Base-by-base conservation (phyloP, 2,113 vertebrate genomes). In the Lepus timidus region DNA sequence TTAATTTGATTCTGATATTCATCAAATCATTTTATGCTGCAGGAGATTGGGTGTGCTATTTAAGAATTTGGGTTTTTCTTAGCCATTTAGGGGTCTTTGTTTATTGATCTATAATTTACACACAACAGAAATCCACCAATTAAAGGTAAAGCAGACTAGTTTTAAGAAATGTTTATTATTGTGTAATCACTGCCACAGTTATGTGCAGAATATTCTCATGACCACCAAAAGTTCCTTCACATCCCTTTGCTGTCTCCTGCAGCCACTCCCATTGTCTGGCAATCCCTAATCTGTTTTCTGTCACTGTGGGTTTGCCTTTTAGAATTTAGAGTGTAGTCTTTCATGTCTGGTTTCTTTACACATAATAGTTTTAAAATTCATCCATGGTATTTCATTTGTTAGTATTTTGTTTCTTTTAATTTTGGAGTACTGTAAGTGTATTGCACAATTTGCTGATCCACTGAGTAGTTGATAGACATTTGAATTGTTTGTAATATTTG, bases 401-500 rank as follows among this genome's bases (percentile, higher is more conserved):
- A 62, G 19, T 55, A 39, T 13, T 81, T 25, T 33, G 12, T 73
- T 90, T 80, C 31, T 92, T 94, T 82, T 94, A 33, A 44, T 33
- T n/a, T 85, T n/a, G 20, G 29, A 23, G 13, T 61, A 33, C 36
- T 61, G 12, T 85, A 71, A 71, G 23, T 78, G 25, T 61, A 23
- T 31, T 31, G 44, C 4, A 27, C 36, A 74, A 1, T 82, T 86
- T 70, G 6, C 36, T 52, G 65, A 76, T 44, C 33, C 33, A 23
- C 44, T 82, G 20, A 51, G 19, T 13, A 36, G 12, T 12, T 75
- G 10, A 4, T 36, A 71, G 17, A 11, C 44, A 52, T 88, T 73
- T 95, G 84, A 70, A 68, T 65, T 91, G 3, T 62, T 91, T 93
- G 27, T 95, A 52, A 10, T 55, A 44, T 92, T 88, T 22, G 7